phyloP scores from a whole-genome alignment of 2,797 vertebrate species.

The Muscicapa striata region DNA sequence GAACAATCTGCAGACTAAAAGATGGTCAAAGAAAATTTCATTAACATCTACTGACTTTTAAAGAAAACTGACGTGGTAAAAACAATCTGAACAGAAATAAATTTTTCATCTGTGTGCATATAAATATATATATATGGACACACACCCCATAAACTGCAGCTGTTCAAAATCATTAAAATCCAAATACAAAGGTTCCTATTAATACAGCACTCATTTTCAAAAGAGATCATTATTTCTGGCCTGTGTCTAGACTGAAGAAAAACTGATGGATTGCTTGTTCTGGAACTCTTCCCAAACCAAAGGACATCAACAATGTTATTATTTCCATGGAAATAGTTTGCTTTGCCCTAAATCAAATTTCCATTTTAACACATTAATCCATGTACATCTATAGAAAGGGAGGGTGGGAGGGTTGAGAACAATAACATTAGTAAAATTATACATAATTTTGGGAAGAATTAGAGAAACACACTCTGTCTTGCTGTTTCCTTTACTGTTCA shows the following conservation, averaged over 20 bases:
- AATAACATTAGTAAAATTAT: slow-evolving; percentile 68
- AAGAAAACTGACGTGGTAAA: background rate
- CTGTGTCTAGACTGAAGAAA: slow-evolving; percentile 30
- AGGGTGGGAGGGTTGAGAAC: background rate
- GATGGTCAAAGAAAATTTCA: background rate
- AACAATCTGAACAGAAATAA: background rate
- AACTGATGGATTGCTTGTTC: slow-evolving; percentile 27
- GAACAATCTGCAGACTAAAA: background rate
- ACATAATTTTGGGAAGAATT: slow-evolving; percentile 64
- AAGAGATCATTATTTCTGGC: slow-evolving; percentile 11
- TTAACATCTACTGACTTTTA: background rate
- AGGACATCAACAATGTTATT: slow-evolving; percentile 16
- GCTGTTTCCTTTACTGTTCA: slow-evolving; percentile 59
- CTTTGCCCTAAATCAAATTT: slow-evolving; percentile 47
- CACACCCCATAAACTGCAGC: background rate
- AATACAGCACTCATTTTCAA: background rate
- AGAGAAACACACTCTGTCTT: slow-evolving; percentile 43
- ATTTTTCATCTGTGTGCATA: background rate
- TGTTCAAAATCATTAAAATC: background rate
- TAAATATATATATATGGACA: rapidly evolving
- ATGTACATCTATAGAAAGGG: slow-evolving; percentile 47
- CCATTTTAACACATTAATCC: slow-evolving; percentile 56
- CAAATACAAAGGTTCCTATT: background rate
- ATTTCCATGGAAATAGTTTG: slow-evolving; percentile 46
- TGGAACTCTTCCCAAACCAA: slow-evolving; percentile 34